Base-by-base conservation (phyloP, 1,140 invertebrate species). In the Asbolus verrucosus region DNA sequence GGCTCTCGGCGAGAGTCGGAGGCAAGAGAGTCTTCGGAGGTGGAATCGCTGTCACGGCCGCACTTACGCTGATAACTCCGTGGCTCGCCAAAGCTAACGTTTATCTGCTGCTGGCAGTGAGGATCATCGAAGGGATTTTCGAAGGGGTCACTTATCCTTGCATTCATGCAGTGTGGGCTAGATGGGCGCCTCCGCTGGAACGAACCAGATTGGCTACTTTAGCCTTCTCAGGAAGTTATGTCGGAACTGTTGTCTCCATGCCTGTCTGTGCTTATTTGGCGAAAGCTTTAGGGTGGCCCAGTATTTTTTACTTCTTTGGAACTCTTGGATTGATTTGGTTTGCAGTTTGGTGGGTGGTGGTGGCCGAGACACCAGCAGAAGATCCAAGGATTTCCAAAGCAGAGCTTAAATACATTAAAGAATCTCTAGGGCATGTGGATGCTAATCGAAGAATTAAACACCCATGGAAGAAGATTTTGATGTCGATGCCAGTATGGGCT, bases 71-170 rank as follows among this genome's bases (percentile, higher is more conserved):
- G 38, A 77, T 97, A 14, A 95, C 92, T 0, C 95, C 95, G 1
- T 81, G 90, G 2, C 84, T 93, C 0, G 92, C 92, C 0, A 86
- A 89, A 74, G 85, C 86, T 31, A 92, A 89, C 71, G 86, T 91
- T 0, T 88, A 86, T 31, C 77, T 92, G 3, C 85, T 97, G 0
- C 83, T 97, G 15, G 84, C 85, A 1, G 84, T 95, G 0, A 83
- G 96, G 73, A 88, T 97, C 9, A 79, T 96, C 15, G 93, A 96
- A 83, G 96, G 96, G 41, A 80, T 97, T 30, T 95, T 92, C 80
- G 94, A 97, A 87, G 94, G 94, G 39, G 94, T 96, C 0, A 94
- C 93, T 0, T 96, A 94, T 81, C 94, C 94, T 2, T 91, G 92
- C 71, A 95, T 96, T 60, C 93, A 95, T 80, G 91, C 91, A 5